Evolutionary conservation across 37 sponge, comb jelly and placozoan genomes (phyloP).

Genomic region (Geodia barretti): DNA sequence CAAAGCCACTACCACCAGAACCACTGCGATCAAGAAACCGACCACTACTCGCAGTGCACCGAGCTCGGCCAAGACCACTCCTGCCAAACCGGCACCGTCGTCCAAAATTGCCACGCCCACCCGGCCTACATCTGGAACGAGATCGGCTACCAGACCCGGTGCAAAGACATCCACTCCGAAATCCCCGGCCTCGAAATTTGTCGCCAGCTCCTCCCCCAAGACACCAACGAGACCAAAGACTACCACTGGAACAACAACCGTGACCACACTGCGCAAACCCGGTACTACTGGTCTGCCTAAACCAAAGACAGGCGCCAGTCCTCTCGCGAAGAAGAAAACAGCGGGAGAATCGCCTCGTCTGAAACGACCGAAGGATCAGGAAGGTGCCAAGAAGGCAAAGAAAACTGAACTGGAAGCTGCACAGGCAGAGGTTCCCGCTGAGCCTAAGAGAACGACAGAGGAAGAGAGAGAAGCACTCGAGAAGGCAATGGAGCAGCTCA

Average conservation of each 20-base stretch:
- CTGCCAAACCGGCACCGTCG: neutral
- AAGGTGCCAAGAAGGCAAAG: neutral
- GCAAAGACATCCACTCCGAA: neutral
- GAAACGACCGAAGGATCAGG: neutral
- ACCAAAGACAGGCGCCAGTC: neutral
- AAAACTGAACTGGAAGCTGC: neutral
- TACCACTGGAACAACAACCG: neutral
- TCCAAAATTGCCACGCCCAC: neutral
- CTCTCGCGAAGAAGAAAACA: neutral
- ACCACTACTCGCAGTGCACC: neutral
- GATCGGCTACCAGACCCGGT: neutral
- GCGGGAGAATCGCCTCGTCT: neutral
- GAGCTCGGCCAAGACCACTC: neutral
- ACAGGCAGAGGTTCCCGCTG: neutral
- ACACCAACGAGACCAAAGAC: neutral
- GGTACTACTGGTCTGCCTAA: neutral
- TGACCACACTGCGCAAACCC: neutral
- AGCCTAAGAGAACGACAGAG: neutral
- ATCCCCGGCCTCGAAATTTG: neutral
- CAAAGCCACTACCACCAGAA: neutral
- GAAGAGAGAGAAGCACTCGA: neutral
- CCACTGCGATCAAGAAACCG: neutral
- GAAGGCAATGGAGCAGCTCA: neutral
- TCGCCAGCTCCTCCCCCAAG: neutral
- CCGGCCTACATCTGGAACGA: neutral